Evolutionary conservation across 1,140 invertebrate species (phyloP), one percentile per base, ranked within the genome.

Genomic region (Luehdorfia chinensis): DNA sequence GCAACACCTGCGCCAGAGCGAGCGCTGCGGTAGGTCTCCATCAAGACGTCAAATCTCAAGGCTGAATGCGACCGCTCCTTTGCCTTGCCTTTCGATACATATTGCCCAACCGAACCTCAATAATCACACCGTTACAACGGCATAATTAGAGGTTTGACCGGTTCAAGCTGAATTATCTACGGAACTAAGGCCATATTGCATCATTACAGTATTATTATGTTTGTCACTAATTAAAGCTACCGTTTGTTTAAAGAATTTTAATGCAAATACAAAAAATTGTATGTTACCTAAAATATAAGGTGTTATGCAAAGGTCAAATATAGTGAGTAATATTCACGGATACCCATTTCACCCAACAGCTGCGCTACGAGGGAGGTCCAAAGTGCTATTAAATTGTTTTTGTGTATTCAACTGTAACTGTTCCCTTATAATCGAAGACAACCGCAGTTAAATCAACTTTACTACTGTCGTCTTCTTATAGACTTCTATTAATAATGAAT

Each of bases 11-110:
- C 81, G 59, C 66, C 66, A 66, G 66, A 70, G 51, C 56, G 63
- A 50, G 47, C 78, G 66, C 76, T 77, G 80, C 77, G 83, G 83
- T 86, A 71, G 83, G 83, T 85, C 81, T 60, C 77, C 74, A 85
- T 81, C 78, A 81, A 83, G 76, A 85, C 77, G 75, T 85, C 78
- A 85, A 84, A 81, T 73, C 77, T 73, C 79, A 86, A 86, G 79
- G 83, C 70, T 80, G 74, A 33, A 50, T 48, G 51, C 67, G 59
- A 66, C 59, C 66, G 64, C 62, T 56, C 56, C 53, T 69, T 74
- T 67, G 63, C 59, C 58, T 50, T 62, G 60, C 60, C 63, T 75
- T 75, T 77, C 75, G 74, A 73, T 78, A 75, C 67, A 73, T 61
- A 67, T 72, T 77, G 64, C 63, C 61, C 66, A 69, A 75, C 34